Evolutionary conservation across 2,797 vertebrate genomes (phyloP).

Genomic region (Betta splendens): DNA sequence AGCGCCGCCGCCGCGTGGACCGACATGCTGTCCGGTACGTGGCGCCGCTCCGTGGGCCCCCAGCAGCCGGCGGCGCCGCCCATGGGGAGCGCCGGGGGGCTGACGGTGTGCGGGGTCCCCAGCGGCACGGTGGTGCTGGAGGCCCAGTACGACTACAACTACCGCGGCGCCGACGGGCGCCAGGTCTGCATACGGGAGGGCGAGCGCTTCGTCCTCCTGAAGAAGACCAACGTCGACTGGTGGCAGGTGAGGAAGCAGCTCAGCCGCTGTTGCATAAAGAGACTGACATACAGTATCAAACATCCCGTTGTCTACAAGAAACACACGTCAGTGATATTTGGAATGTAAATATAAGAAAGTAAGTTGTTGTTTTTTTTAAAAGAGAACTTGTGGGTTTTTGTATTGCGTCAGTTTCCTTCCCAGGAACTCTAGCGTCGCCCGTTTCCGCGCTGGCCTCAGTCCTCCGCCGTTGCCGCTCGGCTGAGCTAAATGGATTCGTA

Average conservation of each 20-base stretch:
- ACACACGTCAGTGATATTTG: neutral
- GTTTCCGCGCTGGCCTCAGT: constrained; percentile 17
- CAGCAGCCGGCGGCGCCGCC: constrained; percentile 41
- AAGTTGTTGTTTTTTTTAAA: constrained; percentile 1
- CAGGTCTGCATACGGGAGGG: constrained; percentile 88
- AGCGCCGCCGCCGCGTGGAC: constrained; percentile 42
- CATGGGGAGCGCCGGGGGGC: constrained; percentile 40
- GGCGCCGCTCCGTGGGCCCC: constrained; percentile 79
- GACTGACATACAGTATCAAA: neutral
- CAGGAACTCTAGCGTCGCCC: constrained; percentile 10
- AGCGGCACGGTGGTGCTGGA: constrained; percentile 81
- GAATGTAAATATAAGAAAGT: neutral
- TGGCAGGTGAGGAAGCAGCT: constrained; percentile 84
- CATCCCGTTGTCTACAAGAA: neutral
- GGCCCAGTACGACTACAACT: constrained; percentile 88
- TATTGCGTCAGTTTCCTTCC: neutral
- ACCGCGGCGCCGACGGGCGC: constrained; percentile 82
- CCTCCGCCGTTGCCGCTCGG: constrained; percentile 22
- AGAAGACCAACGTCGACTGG: constrained; percentile 90
- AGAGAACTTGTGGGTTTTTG: constrained; percentile 29
- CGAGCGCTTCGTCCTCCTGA: constrained; percentile 87
- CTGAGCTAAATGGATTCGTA: constrained; percentile 37
- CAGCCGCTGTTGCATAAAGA: fast-evolving
- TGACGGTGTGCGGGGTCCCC: constrained; percentile 72
- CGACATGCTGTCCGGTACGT: constrained; percentile 84